These are phyloP conservation scores for Empidonax alnorum DNA, from an alignment of 2,113 vertebrate genomes.

Conservation along the genomic window DNA sequence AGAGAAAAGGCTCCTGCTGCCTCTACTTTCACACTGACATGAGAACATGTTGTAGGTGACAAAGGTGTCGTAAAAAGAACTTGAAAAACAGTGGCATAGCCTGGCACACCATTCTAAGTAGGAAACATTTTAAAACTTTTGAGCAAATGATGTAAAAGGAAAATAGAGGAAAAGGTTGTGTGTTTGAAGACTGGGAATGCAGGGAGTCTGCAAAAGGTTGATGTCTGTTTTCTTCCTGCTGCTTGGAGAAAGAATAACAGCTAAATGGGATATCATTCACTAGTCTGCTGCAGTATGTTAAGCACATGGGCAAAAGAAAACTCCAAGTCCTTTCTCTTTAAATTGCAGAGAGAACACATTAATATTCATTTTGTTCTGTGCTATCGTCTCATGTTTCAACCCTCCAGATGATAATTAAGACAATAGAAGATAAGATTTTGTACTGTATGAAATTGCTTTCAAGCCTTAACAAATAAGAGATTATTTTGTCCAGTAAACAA, in stretches of 20 bases:
- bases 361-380: constrained; percentile 29
- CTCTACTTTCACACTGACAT: not conserved
- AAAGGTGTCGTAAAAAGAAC: not conserved
- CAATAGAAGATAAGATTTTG: constrained; percentile 40
- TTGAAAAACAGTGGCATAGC: not conserved
- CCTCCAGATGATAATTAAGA: constrained; percentile 56
- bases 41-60: not conserved
- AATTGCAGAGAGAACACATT: not conserved
- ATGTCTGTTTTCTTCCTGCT: not conserved
- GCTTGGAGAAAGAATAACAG: not conserved
- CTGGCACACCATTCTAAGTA: not conserved
- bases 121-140: not conserved
- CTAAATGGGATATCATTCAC: not conserved
- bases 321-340: constrained; percentile 26
- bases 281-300: not conserved
- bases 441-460: constrained; percentile 29
- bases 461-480: constrained; percentile 60
- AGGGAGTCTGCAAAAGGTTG: not conserved
- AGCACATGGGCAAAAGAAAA: not conserved
- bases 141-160: not conserved
- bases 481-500: constrained; percentile 66
- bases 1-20: not conserved
- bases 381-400: not conserved
- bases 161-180: not conserved
- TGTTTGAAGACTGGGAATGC: not conserved